phyloP scores from a whole-genome alignment of 1,140 invertebrate species.

The Diorhabda sublineata region DNA sequence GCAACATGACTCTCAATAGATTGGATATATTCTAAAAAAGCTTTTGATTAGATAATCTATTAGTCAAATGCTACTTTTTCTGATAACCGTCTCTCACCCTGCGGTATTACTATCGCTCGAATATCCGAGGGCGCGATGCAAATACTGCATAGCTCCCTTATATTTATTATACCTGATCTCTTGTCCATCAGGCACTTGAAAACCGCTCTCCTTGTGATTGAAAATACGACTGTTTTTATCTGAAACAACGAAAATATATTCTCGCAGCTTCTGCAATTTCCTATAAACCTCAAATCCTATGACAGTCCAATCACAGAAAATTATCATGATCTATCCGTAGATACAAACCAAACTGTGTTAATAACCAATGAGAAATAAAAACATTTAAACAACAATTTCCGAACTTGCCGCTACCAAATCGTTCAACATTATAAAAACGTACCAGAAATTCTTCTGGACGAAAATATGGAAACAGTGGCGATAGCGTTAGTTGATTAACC shows the following conservation, averaged over 20 bases:
- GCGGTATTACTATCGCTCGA: conserved; percentile 16
- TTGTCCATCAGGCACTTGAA: conserved; percentile 52
- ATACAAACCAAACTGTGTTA: too few species aligned
- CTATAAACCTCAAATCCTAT: too few species aligned
- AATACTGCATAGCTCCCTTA: conserved; percentile 43
- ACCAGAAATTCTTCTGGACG: too few species aligned
- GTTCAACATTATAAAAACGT: too few species aligned
- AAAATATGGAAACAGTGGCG: too few species aligned
- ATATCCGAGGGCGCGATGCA: conserved; percentile 37
- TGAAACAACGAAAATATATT: conserved; percentile 28
- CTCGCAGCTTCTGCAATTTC: too few species aligned
- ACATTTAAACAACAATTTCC: too few species aligned
- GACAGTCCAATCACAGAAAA: too few species aligned
- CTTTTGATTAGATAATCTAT: background rate
- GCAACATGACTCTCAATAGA: background rate
- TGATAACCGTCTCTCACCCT: conserved; percentile 31
- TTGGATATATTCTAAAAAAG: background rate
- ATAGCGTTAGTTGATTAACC: too few species aligned
- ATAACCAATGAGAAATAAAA: too few species aligned
- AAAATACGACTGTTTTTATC: conserved; percentile 58
- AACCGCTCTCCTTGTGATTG: conserved; percentile 60
- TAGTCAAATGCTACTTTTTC: conserved; percentile 19
- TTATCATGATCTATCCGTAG: too few species aligned
- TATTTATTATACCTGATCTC: conserved; percentile 48
- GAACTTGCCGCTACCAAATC: too few species aligned